Conservation (phyloP, 1,140 invertebrate species). For the Hyles vespertilio region DNA sequence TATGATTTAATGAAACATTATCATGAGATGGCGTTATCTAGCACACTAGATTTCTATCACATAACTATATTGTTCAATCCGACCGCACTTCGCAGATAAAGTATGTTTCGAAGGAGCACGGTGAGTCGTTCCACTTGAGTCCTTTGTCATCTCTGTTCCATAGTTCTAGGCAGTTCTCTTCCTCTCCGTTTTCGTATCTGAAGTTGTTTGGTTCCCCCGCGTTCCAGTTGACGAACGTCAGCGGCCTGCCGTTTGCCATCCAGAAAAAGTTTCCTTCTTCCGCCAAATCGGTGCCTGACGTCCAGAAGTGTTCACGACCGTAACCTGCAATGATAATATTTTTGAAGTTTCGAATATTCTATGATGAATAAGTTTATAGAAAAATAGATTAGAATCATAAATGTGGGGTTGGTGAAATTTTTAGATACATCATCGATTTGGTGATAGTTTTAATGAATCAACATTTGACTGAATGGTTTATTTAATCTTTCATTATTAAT, state of each 20-base stretch:
- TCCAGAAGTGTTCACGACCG: conserved; percentile 95
- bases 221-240: conserved; percentile 95
- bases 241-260: conserved; percentile 92
- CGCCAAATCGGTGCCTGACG: conserved; percentile 91
- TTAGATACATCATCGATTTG: no score
- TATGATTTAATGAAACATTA: not conserved
- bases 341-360: not conserved
- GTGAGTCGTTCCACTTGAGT: conserved; percentile 94
- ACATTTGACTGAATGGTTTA: no score
- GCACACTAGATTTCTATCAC: conserved; percentile 57
- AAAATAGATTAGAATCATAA: no score
- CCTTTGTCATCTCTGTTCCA: conserved; percentile 95
- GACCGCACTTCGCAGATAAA: conserved; percentile 91
- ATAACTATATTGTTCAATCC: conserved; percentile 52
- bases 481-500: no score
- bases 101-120: conserved; percentile 93
- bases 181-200: conserved; percentile 93
- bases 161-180: conserved; percentile 92
- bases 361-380: no score
- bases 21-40: conserved; percentile 40
- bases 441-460: no score
- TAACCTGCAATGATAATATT: conserved; percentile 77
- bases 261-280: conserved; percentile 94
- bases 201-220: conserved; percentile 94
- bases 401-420: no score